phyloP scores from a whole-genome alignment of 2,797 vertebrate genomes.

The Diplodus puntazzo region DNA sequence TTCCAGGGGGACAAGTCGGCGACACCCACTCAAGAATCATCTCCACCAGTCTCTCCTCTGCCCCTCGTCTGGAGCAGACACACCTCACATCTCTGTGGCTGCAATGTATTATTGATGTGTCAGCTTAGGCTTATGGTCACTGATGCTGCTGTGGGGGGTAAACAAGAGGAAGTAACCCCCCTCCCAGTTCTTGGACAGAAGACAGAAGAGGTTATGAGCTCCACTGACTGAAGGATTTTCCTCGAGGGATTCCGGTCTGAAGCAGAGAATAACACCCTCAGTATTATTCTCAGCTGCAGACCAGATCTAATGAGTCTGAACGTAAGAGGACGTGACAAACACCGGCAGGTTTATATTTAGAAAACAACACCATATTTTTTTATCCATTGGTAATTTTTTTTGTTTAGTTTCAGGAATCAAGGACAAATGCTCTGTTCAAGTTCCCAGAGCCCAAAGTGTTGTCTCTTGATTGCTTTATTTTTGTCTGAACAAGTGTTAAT shows the following conservation, averaged over 20 bases:
- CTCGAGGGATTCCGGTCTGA: conserved; percentile 31
- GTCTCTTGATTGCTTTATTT: neutral
- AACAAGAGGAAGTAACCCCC: conserved; percentile 36
- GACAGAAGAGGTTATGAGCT: conserved; percentile 29
- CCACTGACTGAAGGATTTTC: conserved; percentile 34
- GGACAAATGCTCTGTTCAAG: neutral
- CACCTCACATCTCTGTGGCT: neutral
- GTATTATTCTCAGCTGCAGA: too few species aligned
- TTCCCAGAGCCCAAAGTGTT: neutral
- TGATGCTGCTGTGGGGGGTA: conserved; percentile 2
- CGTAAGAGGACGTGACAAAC: neutral
- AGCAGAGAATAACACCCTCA: conserved; percentile 19
- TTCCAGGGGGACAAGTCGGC: neutral
- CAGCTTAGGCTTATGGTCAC: conserved; percentile 32
- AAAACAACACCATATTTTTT: neutral
- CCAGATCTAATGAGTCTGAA: neutral
- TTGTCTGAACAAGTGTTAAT: conserved; percentile 2
- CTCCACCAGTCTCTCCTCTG: neutral
- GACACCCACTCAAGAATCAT: neutral
- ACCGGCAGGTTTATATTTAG: neutral
- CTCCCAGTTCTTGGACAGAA: conserved; percentile 1
- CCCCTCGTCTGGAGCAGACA: neutral
- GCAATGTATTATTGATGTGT: conserved; percentile 35
- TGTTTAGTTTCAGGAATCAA: neutral
- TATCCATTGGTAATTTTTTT: neutral